phyloP scores from a whole-genome alignment of 2,113 vertebrate species.

The Carollia perspicillata region DNA sequence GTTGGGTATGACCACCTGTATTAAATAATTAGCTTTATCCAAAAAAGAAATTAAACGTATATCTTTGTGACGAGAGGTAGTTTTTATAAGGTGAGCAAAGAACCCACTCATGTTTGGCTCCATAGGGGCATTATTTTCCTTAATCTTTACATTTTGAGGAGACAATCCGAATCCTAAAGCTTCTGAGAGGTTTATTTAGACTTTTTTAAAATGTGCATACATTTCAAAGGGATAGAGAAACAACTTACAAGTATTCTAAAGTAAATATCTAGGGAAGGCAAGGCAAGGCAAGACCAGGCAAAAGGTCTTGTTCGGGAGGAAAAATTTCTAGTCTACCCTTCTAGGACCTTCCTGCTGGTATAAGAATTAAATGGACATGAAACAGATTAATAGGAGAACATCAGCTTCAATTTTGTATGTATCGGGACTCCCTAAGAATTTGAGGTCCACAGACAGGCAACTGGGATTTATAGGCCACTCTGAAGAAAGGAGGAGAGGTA shows the following conservation, averaged over 20 bases:
- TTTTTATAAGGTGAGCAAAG: neutral
- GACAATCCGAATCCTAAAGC: neutral
- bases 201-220: neutral
- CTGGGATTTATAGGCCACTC: neutral
- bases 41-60: neutral
- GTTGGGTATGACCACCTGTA: neutral
- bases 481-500: neutral
- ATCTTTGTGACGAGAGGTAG: neutral
- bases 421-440: neutral
- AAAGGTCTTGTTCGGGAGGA: neutral
- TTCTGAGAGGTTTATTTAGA: neutral
- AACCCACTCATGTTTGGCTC: neutral
- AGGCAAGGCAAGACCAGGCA: neutral
- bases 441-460: neutral
- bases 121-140: rapidly evolving
- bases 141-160: neutral
- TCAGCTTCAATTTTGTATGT: neutral
- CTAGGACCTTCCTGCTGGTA: neutral
- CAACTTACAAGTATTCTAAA: neutral
- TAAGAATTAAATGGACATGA: neutral
- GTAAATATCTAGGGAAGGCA: neutral
- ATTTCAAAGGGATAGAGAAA: neutral
- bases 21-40: neutral
- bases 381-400: neutral
- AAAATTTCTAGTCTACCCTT: neutral